Conservation (phyloP, 1,140 invertebrate species). For the Penaeus vannamei region DNA sequence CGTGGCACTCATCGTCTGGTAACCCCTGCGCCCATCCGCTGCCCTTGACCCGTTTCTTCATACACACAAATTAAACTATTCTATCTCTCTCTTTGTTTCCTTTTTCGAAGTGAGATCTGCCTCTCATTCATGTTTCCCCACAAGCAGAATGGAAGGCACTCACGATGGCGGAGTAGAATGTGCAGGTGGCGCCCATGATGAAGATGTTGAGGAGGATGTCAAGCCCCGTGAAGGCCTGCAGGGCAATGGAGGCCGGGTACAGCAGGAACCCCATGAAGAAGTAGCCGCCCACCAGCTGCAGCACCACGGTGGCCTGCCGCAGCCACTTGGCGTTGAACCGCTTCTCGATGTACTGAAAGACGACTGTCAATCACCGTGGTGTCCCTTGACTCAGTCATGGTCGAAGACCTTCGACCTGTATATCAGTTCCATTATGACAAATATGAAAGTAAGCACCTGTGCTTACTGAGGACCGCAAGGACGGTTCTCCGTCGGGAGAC, state of each 20-base stretch:
- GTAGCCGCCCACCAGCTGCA: slow-evolving; percentile 62
- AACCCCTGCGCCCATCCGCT: too few species aligned
- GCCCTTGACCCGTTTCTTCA: too few species aligned
- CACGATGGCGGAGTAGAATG: slow-evolving; percentile 83
- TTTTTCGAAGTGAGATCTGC: too few species aligned
- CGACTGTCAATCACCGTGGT: too few species aligned
- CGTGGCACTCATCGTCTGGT: too few species aligned
- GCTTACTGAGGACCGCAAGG: too few species aligned
- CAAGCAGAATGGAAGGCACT: too few species aligned
- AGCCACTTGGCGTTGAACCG: slow-evolving; percentile 63
- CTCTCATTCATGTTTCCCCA: not conserved
- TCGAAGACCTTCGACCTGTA: not conserved
- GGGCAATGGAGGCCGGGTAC: slow-evolving; percentile 91
- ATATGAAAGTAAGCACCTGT: too few species aligned
- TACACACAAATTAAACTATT: too few species aligned
- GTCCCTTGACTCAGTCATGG: not conserved
- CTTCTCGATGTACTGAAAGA: slow-evolving; percentile 61
- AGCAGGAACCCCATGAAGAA: slow-evolving; percentile 94
- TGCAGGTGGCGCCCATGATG: slow-evolving; percentile 90
- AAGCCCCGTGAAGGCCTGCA: slow-evolving; percentile 89
- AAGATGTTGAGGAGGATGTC: slow-evolving; percentile 86
- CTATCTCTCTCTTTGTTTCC: too few species aligned
- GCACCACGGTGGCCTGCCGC: slow-evolving; percentile 55
- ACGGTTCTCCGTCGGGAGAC: too few species aligned
- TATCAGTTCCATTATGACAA: too few species aligned